These are phyloP conservation scores for Trichosurus vulpecula DNA, from an alignment of 2,797 vertebrate genomes.

Conservation along the genomic window DNA sequence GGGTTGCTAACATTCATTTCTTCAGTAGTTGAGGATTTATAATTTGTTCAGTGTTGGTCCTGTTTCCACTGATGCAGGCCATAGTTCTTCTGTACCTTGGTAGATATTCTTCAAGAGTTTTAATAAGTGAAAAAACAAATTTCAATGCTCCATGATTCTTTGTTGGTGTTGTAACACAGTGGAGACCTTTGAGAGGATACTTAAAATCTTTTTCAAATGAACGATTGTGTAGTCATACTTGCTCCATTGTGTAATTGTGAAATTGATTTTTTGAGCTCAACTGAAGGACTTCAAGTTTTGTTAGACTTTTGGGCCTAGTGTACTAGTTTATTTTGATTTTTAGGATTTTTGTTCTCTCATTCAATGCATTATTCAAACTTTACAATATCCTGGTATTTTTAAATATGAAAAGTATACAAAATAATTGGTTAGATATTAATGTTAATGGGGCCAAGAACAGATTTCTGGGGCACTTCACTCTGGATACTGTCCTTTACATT, in stretches of 20 bases:
- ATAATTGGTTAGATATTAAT: background rate
- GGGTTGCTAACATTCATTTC: background rate
- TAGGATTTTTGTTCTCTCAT: background rate
- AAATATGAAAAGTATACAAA: background rate
- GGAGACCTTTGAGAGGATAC: background rate
- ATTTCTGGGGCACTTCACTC: background rate
- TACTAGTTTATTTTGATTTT: background rate
- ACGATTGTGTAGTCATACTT: background rate
- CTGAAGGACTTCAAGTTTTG: background rate
- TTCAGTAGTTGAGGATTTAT: background rate
- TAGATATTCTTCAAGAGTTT: background rate
- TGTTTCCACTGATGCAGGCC: background rate
- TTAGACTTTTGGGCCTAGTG: background rate
- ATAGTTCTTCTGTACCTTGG: background rate
- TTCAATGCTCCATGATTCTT: background rate
- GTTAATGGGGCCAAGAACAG: background rate
- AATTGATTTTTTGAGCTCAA: background rate
- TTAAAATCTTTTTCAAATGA: background rate
- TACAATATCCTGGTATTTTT: background rate
- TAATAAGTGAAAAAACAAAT: background rate
- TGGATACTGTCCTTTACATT: background rate
- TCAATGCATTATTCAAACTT: background rate
- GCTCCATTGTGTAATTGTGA: background rate
- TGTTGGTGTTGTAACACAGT: background rate
- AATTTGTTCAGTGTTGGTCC: background rate